phyloP scores from a whole-genome alignment of 1,140 invertebrate genomes.

The Drosophila serrata region DNA sequence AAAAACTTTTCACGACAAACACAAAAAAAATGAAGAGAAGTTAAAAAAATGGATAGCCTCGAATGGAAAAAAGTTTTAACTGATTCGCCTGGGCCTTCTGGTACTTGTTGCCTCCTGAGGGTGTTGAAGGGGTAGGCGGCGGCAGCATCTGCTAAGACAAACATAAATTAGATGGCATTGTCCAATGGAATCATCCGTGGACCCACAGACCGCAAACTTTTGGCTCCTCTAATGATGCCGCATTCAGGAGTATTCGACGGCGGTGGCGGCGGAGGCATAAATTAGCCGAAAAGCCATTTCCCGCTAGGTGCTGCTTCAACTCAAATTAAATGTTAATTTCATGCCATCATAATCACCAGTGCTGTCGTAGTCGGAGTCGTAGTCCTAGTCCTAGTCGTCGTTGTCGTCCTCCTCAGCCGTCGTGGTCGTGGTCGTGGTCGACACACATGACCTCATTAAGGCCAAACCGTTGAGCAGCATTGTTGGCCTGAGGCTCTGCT shows the following conservation, averaged over 20 bases:
- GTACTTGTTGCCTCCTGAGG: constrained; percentile 46
- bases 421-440: constrained; percentile 56
- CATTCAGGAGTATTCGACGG: constrained; percentile 53
- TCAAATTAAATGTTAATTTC: constrained; percentile 84
- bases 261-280: constrained; percentile 60
- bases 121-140: constrained; percentile 17
- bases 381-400: constrained; percentile 3
- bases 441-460: constrained; percentile 82
- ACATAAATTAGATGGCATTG: constrained; percentile 83
- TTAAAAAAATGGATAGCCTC: background rate
- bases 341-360: constrained; percentile 81
- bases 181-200: constrained; percentile 60
- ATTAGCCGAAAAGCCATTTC: constrained; percentile 70
- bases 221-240: constrained; percentile 75
- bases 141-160: constrained; percentile 79
- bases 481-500: constrained; percentile 28
- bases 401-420: constrained; percentile 17
- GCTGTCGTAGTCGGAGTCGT: constrained; percentile 39
- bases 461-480: constrained; percentile 63
- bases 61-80: constrained; percentile 69
- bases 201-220: constrained; percentile 65
- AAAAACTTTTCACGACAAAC: constrained; percentile 65
- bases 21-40: background rate
- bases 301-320: constrained; percentile 70
- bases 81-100: constrained; percentile 47